These are phyloP conservation scores for Pocillopora meandrina DNA, from an alignment of 92 coral and sea anemone species.

Conservation along the genomic window DNA sequence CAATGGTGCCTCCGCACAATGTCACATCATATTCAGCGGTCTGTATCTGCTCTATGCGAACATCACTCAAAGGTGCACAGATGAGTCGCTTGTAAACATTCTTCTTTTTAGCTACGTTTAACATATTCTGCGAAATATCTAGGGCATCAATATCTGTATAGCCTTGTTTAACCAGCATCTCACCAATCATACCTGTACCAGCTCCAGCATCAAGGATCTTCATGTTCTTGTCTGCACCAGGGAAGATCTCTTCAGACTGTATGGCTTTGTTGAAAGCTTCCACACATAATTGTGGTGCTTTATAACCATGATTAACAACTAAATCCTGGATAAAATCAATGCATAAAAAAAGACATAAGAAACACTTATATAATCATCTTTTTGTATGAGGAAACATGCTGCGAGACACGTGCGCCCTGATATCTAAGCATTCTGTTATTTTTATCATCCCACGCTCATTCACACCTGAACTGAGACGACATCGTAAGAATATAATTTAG, in stretches of 20 bases:
- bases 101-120: slow-evolving; percentile 34
- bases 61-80: slow-evolving; percentile 48
- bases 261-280: slow-evolving; percentile 29
- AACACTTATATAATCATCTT: too few relatives aligned
- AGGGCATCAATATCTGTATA: slow-evolving; percentile 49
- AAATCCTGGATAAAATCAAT: neutral
- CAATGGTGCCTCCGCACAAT: slow-evolving; percentile 19
- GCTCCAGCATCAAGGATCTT: slow-evolving; percentile 56
- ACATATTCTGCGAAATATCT: slow-evolving; percentile 52
- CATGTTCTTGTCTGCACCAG: neutral
- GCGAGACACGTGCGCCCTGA: too few relatives aligned
- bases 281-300: slow-evolving; percentile 14
- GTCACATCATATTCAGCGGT: slow-evolving; percentile 40
- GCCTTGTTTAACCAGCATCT: slow-evolving; percentile 42
- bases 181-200: slow-evolving; percentile 52
- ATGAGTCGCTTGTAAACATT: slow-evolving; percentile 34
- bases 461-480: too few relatives aligned
- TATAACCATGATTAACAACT: slow-evolving; percentile 15
- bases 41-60: slow-evolving; percentile 29
- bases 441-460: too few relatives aligned
- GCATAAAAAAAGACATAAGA: neutral
- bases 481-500: too few relatives aligned
- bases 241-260: neutral
- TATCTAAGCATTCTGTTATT: too few relatives aligned
- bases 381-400: too few relatives aligned